Base-by-base conservation (phyloP, 2,797 vertebrate species). In the Pseudochaenichthys georgianus region DNA sequence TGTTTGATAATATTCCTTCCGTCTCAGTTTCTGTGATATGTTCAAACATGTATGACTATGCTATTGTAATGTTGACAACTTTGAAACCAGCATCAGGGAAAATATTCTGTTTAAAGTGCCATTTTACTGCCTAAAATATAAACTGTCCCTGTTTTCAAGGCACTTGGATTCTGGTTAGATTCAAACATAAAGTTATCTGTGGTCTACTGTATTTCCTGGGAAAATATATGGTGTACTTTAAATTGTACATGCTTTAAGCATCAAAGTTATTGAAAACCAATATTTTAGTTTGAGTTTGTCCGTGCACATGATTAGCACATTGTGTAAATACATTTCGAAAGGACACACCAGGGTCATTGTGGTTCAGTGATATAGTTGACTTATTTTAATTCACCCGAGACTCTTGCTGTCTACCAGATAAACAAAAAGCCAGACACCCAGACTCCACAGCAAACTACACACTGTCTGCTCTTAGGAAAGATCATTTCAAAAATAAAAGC, bases 301-400 rank as follows among this genome's bases (percentile, higher is more conserved):
- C 11, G 19, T 28, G 17, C 10, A 42, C 13, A n/a, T 7, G 4
- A 17, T 21, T 71, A 41, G 28, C 34, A 52, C 13, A 3, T 38
- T 64, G 74, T 48, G 41, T 57, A 62, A 81, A 82, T n/a, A 13
- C 23, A 41, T 16, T 64, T 64, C 45, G 17, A 31, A 68, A 21
- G 71, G 66, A 70, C 57, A 17, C 5, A 45, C 8, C 43, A 2
- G 51, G 46, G 67, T 82, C 21, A 81, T 31, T 75, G 34, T 19
- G 4, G 82, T 80, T 89, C 78, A 83, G 13, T 76, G 81, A 80
- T 85, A 83, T n/a, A 67, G 12, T 9, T 77, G 45, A 86, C 71
- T 65, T 73, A n/a, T 51, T 60, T 50, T 0, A 63, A 43, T 78
- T 60, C 74, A 13, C 16, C 43, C 43, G 21, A 53, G 46, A 28